Conservation (phyloP, 2,113 vertebrate species). For the Microtus oregoni region DNA sequence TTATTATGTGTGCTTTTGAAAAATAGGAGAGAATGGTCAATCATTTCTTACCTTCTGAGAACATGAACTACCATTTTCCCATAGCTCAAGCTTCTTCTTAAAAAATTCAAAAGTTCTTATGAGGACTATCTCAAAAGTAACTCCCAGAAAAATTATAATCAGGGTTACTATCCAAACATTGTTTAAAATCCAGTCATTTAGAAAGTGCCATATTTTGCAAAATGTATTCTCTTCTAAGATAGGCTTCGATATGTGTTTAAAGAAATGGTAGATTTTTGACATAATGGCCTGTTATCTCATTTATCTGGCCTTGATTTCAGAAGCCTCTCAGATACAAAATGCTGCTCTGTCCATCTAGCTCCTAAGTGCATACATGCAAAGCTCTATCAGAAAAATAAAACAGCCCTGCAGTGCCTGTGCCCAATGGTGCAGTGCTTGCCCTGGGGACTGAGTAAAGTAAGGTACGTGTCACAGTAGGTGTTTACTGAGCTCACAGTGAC, state of each 20-base stretch:
- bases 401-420: background rate
- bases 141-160: constrained; percentile 65
- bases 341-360: constrained; percentile 36
- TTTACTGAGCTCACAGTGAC: constrained; percentile 65
- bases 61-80: background rate
- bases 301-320: background rate
- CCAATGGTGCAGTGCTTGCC: background rate
- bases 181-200: constrained; percentile 58
- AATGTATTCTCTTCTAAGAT: background rate
- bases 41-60: constrained; percentile 62
- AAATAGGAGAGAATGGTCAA: background rate
- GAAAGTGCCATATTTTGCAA: constrained; percentile 38
- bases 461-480: constrained; percentile 72
- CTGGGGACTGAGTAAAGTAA: background rate
- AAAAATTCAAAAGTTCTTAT: constrained; percentile 57
- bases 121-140: constrained; percentile 69
- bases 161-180: constrained; percentile 64
- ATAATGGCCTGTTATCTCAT: constrained; percentile 26
- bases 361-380: background rate
- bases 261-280: constrained; percentile 26
- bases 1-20: constrained; percentile 24
- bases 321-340: constrained; percentile 4
- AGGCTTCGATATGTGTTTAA: background rate
- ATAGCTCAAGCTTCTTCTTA: constrained; percentile 43
- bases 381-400: background rate